Evolutionary conservation across 2,113 vertebrate species (phyloP).

Genomic region (Neofelis nebulosa): DNA sequence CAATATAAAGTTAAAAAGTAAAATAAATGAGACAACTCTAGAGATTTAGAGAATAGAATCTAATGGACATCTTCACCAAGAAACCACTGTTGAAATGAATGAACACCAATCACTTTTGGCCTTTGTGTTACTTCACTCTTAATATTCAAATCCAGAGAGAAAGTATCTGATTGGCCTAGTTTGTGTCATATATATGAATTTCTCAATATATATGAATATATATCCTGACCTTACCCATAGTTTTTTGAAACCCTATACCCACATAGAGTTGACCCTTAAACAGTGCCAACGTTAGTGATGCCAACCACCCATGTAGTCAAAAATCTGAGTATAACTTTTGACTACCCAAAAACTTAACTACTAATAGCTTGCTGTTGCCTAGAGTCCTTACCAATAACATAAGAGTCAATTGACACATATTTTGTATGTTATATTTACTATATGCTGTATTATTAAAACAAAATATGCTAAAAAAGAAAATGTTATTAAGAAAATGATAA

Average conservation of each 20-base stretch:
- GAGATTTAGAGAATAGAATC: neutral
- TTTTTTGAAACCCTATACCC: neutral
- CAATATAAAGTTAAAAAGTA: neutral
- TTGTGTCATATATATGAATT: neutral
- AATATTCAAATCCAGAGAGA: neutral
- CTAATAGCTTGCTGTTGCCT: neutral
- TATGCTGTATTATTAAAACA: neutral
- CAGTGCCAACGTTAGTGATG: neutral
- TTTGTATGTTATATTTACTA: neutral
- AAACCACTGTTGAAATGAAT: neutral
- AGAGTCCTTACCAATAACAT: neutral
- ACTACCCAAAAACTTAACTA: neutral
- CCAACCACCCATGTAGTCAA: neutral
- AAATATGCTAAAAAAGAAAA: neutral
- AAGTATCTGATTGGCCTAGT: neutral
- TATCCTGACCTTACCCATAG: neutral
- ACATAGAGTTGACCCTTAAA: neutral
- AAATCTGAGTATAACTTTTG: neutral
- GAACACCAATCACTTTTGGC: neutral
- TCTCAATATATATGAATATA: neutral
- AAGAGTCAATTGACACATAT: neutral
- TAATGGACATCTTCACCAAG: neutral
- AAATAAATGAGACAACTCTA: neutral
- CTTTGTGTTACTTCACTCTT: neutral
- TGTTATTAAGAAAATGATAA: neutral